phyloP scores from a whole-genome alignment of 2,888 invertebrate genomes.

The Eulithis prunata region DNA sequence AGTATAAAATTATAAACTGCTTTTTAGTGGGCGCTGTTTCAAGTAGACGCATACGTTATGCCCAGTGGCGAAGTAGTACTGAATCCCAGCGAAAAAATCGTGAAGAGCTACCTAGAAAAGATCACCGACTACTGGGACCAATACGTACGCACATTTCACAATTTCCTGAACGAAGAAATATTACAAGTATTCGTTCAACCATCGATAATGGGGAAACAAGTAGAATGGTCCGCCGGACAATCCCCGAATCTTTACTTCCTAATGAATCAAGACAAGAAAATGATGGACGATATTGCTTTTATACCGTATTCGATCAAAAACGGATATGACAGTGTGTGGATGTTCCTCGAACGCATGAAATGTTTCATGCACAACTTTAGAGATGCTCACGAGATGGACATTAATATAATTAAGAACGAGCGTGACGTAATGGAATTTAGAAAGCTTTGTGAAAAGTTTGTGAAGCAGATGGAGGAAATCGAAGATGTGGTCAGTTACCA shows the following conservation, averaged over 20 bases:
- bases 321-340: constrained; percentile 86
- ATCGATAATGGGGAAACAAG: constrained; percentile 91
- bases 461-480: constrained; percentile 87
- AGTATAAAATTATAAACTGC: background rate
- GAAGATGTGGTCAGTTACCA: constrained; percentile 87
- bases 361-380: constrained; percentile 87
- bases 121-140: constrained; percentile 87
- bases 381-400: constrained; percentile 87
- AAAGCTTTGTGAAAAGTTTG: constrained; percentile 87
- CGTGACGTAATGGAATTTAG: constrained; percentile 87
- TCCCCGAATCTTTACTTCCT: constrained; percentile 89
- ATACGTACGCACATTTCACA: constrained; percentile 87
- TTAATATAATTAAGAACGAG: constrained; percentile 86
- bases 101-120: constrained; percentile 84
- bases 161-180: constrained; percentile 88
- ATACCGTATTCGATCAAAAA: constrained; percentile 83
- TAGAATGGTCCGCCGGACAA: constrained; percentile 89
- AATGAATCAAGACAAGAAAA: constrained; percentile 86
- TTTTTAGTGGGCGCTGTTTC: constrained; percentile 86
- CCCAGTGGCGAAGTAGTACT: constrained; percentile 71
- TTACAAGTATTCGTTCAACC: constrained; percentile 92
- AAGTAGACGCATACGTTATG: constrained; percentile 82
- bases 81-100: constrained; percentile 86
- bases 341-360: constrained; percentile 87
- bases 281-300: constrained; percentile 81